Conservation (phyloP, 1,140 invertebrate genomes). For the Apocrypta bakeri region DNA sequence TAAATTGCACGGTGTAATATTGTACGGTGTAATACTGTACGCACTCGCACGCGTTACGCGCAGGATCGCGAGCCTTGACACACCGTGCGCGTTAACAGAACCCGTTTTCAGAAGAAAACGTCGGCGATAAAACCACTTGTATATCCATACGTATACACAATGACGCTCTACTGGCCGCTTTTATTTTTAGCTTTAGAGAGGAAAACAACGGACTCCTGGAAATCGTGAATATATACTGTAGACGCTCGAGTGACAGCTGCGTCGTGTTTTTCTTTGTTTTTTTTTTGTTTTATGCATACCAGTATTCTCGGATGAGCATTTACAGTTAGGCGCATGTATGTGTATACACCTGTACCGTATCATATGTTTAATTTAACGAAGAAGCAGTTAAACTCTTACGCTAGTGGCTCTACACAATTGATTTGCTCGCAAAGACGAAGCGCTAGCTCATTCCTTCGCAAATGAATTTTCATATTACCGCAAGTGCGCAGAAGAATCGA, state of each 20-base stretch:
- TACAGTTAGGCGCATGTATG: background rate
- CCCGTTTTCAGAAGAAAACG: constrained; percentile 16
- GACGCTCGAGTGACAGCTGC: background rate
- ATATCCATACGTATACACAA: background rate
- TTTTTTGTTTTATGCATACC: background rate
- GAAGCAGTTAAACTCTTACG: background rate
- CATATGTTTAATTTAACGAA: background rate
- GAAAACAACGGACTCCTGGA: background rate
- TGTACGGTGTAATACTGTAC: too few relatives aligned
- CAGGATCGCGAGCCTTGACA: constrained; percentile 21
- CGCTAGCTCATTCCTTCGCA: too few relatives aligned
- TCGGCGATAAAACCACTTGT: background rate
- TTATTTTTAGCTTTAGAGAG: background rate
- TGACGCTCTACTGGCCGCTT: background rate
- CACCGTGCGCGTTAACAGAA: constrained; percentile 12
- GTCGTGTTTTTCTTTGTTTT: background rate
- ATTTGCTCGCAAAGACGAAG: background rate
- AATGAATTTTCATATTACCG: background rate
- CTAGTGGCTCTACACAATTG: background rate
- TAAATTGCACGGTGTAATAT: too few relatives aligned
- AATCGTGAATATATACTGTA: background rate
- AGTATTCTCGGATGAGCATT: background rate
- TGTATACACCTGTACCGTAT: background rate
- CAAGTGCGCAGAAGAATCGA: background rate
- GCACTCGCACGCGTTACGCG: too few relatives aligned